Evolutionary conservation across 2,113 vertebrate genomes (phyloP).

Genomic region (Pungitius pungitius): DNA sequence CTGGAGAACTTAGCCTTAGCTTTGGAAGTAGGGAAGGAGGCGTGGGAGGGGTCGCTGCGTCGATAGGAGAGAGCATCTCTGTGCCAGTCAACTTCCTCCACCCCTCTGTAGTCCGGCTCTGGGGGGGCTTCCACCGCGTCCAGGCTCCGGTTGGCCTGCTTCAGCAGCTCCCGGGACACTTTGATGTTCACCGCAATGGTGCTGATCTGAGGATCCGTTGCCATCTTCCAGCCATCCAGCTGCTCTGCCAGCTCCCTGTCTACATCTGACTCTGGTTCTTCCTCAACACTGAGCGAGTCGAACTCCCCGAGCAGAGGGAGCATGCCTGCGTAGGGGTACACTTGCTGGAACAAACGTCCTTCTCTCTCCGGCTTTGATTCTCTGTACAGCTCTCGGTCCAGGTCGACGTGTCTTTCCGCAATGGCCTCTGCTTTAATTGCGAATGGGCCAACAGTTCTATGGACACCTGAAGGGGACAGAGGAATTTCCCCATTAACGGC

Average conservation of each 20-base stretch:
- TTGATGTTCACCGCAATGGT: constrained; percentile 64
- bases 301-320: background rate
- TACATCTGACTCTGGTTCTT: background rate
- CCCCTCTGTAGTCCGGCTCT: background rate
- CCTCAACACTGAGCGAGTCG: background rate
- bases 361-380: background rate
- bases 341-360: background rate
- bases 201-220: constrained; percentile 38
- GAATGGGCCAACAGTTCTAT: background rate
- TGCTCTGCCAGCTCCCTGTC: background rate
- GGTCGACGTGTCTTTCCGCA: background rate
- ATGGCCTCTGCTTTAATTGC: background rate
- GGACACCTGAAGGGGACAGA: constrained; percentile 1
- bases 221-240: background rate
- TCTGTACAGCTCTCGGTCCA: background rate
- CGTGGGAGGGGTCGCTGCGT: background rate
- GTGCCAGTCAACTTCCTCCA: background rate
- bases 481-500: background rate
- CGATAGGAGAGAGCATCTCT: background rate
- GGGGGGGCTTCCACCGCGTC: constrained; percentile 7
- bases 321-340: background rate
- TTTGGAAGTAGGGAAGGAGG: background rate
- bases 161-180: constrained; percentile 63
- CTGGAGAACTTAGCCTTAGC: background rate
- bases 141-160: constrained; percentile 54